These are phyloP conservation scores for Lysandra coridon DNA, from an alignment of 2,888 invertebrate genomes.

Conservation along the genomic window DNA sequence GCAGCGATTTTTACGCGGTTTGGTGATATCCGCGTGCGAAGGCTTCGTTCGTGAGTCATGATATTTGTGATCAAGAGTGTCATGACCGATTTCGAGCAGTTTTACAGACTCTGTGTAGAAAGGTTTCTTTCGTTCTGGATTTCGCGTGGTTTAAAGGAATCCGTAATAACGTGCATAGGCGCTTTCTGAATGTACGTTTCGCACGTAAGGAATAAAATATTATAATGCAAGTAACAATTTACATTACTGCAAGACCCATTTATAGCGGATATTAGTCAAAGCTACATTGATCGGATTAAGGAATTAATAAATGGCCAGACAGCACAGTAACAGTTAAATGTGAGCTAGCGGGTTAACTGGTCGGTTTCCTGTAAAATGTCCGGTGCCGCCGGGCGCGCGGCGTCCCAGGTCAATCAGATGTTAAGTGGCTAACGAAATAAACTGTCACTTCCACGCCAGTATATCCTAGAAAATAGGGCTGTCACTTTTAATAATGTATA, in stretches of 20 bases:
- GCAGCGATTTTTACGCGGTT: not conserved
- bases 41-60: not conserved
- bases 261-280: not conserved
- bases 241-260: too few species aligned
- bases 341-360: slow-evolving; percentile 36
- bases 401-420: slow-evolving; percentile 53
- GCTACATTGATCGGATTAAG: not conserved
- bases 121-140: too few species aligned
- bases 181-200: too few species aligned
- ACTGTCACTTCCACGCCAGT: slow-evolving; percentile 56
- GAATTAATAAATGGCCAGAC: not conserved
- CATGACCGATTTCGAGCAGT: too few species aligned
- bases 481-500: not conserved
- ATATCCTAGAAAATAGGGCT: slow-evolving; percentile 38
- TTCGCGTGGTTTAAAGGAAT: too few species aligned
- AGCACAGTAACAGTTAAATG: not conserved
- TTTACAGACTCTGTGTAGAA: too few species aligned
- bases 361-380: slow-evolving; percentile 43
- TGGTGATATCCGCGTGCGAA: not conserved
- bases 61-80: too few species aligned
- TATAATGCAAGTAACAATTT: too few species aligned
- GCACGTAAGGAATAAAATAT: too few species aligned
- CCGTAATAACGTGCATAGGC: too few species aligned
- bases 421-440: slow-evolving; percentile 59
- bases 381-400: slow-evolving; percentile 35